A percentile compares a stretch with the other conserved stretches of the same genome.
Conservation (phyloP, 2,113 vertebrate species). For the Phaetusa simplex region DNA sequence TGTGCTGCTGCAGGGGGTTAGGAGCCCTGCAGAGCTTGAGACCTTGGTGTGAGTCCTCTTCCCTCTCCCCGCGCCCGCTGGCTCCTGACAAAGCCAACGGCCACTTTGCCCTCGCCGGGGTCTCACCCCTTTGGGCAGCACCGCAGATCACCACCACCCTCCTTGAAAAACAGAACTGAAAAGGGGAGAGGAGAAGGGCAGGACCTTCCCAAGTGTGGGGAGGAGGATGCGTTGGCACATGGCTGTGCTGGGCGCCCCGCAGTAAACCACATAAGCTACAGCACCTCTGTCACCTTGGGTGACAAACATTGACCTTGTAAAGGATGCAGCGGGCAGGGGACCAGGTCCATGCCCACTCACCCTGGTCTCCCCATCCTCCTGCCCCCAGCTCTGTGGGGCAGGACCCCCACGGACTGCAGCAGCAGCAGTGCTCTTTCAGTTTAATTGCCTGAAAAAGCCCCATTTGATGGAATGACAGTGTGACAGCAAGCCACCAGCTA, state of each 20-base stretch:
- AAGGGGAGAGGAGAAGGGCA: neutral
- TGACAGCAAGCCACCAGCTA: neutral
- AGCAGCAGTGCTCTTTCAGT: neutral
- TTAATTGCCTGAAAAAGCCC: neutral
- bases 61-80: neutral
- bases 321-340: neutral
- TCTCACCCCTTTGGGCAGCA: neutral
- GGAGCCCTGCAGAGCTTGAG: neutral
- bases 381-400: neutral
- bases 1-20: neutral
- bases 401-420: rapidly evolving
- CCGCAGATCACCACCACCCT: too few relatives aligned
- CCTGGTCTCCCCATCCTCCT: rapidly evolving
- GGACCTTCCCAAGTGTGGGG: rapidly evolving
- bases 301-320: rapidly evolving
- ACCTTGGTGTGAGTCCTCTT: rapidly evolving
- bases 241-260: neutral
- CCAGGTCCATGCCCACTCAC: rapidly evolving
- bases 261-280: neutral
- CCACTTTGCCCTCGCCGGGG: rapidly evolving
- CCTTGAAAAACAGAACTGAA: rapidly evolving
- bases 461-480: rapidly evolving
- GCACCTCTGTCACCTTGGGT: neutral
- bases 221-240: rapidly evolving
- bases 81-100: neutral